phyloP scores from a whole-genome alignment of 2,797 vertebrate species.

The Helicolenus hilgendorfi region DNA sequence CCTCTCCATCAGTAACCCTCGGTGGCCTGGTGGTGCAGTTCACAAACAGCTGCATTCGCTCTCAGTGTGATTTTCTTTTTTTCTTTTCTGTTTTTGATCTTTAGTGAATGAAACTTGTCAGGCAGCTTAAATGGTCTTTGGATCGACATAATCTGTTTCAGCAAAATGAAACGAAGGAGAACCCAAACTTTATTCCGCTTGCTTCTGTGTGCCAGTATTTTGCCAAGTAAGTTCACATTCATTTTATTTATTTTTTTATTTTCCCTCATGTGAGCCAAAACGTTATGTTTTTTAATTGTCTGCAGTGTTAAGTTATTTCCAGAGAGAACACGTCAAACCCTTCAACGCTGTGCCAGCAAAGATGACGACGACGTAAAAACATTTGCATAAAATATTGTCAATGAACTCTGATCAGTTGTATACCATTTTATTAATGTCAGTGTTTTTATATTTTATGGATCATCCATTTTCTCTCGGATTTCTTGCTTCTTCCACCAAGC shows the following conservation, averaged over 20 bases:
- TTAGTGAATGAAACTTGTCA: background rate
- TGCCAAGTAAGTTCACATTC: slow-evolving; percentile 75
- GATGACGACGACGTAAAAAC: background rate
- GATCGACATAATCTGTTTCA: slow-evolving; percentile 29
- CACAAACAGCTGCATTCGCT: background rate
- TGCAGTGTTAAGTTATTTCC: background rate
- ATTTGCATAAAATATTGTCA: background rate
- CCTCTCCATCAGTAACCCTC: background rate
- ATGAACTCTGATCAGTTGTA: background rate
- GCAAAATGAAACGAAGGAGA: slow-evolving; percentile 75
- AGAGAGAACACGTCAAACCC: background rate
- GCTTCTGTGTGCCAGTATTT: slow-evolving; percentile 61
- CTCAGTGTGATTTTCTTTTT: background rate
- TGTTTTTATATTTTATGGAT: background rate
- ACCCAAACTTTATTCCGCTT: slow-evolving; percentile 47
- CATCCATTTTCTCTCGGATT: background rate
- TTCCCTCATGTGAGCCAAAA: background rate
- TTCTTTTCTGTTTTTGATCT: background rate
- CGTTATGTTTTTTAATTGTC: background rate
- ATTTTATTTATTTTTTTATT: background rate
- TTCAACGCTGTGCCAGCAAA: background rate
- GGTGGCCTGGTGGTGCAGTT: background rate
- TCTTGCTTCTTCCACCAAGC: background rate
- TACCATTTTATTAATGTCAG: background rate
- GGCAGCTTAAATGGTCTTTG: slow-evolving; percentile 35